Percentiles rank a stretch among this genome's conserved stretches.
Conservation (phyloP, 2,888 invertebrate genomes). For the Eupithecia abbreviata region DNA sequence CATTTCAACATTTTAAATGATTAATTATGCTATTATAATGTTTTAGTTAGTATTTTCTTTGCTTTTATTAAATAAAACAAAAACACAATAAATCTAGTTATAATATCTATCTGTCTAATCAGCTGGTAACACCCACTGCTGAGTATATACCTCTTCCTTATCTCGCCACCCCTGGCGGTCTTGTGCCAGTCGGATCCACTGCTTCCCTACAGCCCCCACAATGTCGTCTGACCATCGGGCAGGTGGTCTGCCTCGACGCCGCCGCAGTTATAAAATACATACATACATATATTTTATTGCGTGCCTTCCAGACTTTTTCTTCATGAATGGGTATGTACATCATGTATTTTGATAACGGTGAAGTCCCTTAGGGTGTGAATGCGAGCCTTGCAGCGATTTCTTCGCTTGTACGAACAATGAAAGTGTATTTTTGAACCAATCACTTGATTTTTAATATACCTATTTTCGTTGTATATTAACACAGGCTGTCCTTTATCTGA, state of each 20-base stretch:
- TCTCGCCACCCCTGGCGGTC: no score
- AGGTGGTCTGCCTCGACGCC: no score
- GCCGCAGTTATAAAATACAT: not conserved
- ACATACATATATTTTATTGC: not conserved
- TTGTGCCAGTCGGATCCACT: no score
- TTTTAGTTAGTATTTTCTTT: not conserved
- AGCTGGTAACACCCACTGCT: no score
- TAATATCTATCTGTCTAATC: no score
- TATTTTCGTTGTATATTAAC: constrained; percentile 13
- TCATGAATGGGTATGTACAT: constrained; percentile 37
- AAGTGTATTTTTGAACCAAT: constrained; percentile 19
- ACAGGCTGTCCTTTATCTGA: constrained; percentile 8
- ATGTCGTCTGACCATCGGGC: no score
- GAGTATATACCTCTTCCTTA: no score
- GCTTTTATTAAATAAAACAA: no score
- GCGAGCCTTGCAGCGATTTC: constrained; percentile 42
- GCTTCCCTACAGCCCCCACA: no score
- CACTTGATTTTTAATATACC: constrained; percentile 2
- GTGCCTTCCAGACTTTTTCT: not conserved
- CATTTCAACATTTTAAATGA: no score
- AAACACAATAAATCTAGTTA: no score
- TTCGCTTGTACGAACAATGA: constrained; percentile 27
- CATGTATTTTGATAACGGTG: constrained; percentile 39
- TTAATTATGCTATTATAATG: not conserved
- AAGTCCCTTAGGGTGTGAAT: constrained; percentile 38